These are phyloP conservation scores for Seira ritae DNA, from an alignment of 2,888 invertebrate species.

Conservation along the genomic window DNA sequence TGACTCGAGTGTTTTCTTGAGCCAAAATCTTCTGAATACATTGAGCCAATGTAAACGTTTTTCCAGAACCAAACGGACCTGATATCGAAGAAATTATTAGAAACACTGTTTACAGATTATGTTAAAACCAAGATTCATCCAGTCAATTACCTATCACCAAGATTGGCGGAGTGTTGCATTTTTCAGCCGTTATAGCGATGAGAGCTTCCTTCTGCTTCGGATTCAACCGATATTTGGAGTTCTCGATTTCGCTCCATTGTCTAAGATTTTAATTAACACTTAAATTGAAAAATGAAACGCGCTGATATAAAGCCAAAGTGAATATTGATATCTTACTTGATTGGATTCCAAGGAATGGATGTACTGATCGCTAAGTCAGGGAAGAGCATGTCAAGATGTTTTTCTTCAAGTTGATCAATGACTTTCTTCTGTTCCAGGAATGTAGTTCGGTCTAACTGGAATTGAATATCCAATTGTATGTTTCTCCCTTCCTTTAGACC, in stretches of 20 bases:
- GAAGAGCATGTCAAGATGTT: conserved; percentile 81
- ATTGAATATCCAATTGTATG: conserved; percentile 83
- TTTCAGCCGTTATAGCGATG: conserved; percentile 84
- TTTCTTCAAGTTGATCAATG: conserved; percentile 84
- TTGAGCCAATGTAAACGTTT: conserved; percentile 87
- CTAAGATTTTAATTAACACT: conserved; percentile 73
- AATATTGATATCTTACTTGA: conserved; percentile 75
- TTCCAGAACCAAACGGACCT: conserved; percentile 91
- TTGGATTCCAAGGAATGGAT: conserved; percentile 83
- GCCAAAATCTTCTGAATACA: conserved; percentile 83
- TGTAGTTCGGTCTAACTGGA: conserved; percentile 86
- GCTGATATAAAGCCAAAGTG: conserved; percentile 3
- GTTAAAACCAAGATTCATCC: too few relatives aligned
- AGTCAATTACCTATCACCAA: conserved; percentile 82
- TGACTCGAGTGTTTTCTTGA: conserved; percentile 82
- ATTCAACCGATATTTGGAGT: conserved; percentile 80
- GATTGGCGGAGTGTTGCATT: conserved; percentile 82
- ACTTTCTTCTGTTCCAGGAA: conserved; percentile 91
- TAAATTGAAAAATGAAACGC: background rate
- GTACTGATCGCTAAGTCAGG: conserved; percentile 82
- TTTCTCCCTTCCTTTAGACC: conserved; percentile 79
- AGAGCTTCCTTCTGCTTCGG: conserved; percentile 88
- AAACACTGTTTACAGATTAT: conserved; percentile 34
- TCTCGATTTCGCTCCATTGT: conserved; percentile 82
- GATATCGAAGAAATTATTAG: conserved; percentile 55